Evolutionary conservation across 2,888 invertebrate genomes (phyloP).

Genomic region (Odontocerum albicorne): DNA sequence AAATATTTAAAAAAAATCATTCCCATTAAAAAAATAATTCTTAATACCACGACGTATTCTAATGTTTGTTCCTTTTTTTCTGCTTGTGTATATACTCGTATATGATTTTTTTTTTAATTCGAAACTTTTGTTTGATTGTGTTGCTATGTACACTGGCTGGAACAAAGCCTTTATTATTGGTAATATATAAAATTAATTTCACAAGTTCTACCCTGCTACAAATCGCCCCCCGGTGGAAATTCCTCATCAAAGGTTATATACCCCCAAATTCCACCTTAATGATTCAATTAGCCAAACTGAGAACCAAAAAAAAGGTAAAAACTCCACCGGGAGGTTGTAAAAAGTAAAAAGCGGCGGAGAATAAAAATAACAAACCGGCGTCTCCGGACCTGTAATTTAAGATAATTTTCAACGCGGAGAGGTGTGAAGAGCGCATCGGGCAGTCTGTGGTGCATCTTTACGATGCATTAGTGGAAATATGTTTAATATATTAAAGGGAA

Average conservation of each 20-base stretch:
- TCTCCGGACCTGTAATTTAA: slow-evolving; percentile 37
- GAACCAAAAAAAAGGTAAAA: slow-evolving; percentile 22
- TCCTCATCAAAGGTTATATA: slow-evolving; percentile 27
- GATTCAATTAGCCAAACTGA: slow-evolving; percentile 36
- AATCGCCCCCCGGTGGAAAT: slow-evolving; percentile 4
- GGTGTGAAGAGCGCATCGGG: slow-evolving; percentile 35
- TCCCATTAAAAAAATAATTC: too few relatives aligned
- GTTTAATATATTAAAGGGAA: slow-evolving; percentile 33
- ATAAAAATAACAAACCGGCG: slow-evolving; percentile 35
- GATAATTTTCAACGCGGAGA: slow-evolving; percentile 40
- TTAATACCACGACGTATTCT: too few relatives aligned
- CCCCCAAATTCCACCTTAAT: slow-evolving; percentile 33
- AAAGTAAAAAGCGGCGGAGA: slow-evolving; percentile 23
- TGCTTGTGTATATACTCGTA: too few relatives aligned
- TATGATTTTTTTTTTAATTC: too few relatives aligned
- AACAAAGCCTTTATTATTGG: too few relatives aligned
- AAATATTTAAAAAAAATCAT: too few relatives aligned
- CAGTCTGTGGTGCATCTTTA: slow-evolving; percentile 16
- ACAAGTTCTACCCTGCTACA: too few relatives aligned
- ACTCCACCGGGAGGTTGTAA: slow-evolving; percentile 21
- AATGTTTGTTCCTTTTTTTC: too few relatives aligned
- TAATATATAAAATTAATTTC: too few relatives aligned
- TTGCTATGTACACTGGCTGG: too few relatives aligned
- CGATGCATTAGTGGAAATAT: slow-evolving; percentile 27
- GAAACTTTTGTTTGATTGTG: too few relatives aligned